Percentiles rank a stretch among this genome's conserved stretches.
These are phyloP conservation scores for Oxyura jamaicensis DNA, from an alignment of 2,113 vertebrate species.

Conservation along the genomic window DNA sequence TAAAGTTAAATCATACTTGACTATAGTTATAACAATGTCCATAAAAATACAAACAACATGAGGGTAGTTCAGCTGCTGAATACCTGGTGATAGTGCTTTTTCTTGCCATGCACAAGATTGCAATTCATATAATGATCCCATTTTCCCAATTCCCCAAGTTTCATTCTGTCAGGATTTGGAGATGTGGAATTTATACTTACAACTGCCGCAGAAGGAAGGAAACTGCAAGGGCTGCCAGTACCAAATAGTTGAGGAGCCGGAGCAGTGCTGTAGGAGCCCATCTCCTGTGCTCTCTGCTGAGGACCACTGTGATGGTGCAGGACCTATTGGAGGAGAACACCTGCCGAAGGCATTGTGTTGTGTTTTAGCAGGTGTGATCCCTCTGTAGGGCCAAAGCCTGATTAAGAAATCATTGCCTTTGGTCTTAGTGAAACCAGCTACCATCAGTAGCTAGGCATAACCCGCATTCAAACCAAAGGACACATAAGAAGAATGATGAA, in stretches of 20 bases:
- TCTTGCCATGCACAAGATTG: constrained; percentile 53
- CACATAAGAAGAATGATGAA: neutral
- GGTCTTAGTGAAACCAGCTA: neutral
- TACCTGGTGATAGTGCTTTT: constrained; percentile 44
- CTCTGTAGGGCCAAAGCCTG: neutral
- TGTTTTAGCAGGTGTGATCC: neutral
- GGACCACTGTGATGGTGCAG: neutral
- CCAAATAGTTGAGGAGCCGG: constrained; percentile 9
- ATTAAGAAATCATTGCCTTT: neutral
- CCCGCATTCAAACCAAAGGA: neutral
- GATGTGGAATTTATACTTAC: constrained; percentile 60
- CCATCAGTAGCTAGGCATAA: neutral
- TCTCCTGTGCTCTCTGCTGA: neutral
- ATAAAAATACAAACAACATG: constrained; percentile 34
- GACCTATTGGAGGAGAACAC: neutral
- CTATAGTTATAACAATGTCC: constrained; percentile 50
- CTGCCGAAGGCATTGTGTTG: neutral
- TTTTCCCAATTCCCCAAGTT: constrained; percentile 69
- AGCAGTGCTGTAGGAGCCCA: neutral
- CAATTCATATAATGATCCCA: constrained; percentile 61
- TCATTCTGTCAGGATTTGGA: constrained; percentile 70
- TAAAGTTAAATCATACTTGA: constrained; percentile 64
- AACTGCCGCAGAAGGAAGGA: neutral
- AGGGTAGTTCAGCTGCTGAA: constrained; percentile 26
- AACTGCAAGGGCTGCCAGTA: constrained; percentile 18